phyloP scores from a whole-genome alignment of 2,113 vertebrate genomes.

The Phaethon lepturus region DNA sequence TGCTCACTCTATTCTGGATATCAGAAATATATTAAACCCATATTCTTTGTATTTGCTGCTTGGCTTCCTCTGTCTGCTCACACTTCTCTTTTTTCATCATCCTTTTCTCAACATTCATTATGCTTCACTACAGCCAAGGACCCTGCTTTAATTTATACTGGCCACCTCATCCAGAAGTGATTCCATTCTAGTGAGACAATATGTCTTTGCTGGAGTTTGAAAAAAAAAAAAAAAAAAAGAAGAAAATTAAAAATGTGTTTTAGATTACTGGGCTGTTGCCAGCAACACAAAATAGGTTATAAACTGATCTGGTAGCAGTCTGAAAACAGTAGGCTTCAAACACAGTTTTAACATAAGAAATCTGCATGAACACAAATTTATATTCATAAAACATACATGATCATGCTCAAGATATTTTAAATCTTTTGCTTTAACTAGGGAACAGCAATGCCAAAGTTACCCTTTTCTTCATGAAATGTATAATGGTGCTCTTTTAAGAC shows the following conservation, averaged over 20 bases:
- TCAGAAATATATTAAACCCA: neutral
- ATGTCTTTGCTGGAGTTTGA: neutral
- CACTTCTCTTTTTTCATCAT: neutral
- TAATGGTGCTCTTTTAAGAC: conserved; percentile 59
- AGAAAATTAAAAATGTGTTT: conserved; percentile 7
- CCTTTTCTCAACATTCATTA: neutral
- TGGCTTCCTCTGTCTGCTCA: neutral
- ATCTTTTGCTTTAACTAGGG: conserved; percentile 13
- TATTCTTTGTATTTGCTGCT: neutral
- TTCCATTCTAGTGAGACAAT: conserved; percentile 30
- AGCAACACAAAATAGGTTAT: neutral
- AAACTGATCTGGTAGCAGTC: neutral
- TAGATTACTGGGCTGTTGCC: neutral
- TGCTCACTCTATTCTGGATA: neutral
- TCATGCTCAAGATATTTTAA: neutral
- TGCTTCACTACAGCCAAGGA: neutral
- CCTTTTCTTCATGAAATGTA: conserved; percentile 13
- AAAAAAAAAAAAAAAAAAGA: neutral
- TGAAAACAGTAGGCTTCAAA: neutral
- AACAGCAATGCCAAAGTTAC: conserved; percentile 21
- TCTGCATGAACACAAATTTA: neutral
- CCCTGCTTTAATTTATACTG: neutral
- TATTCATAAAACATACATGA: conserved; percentile 30
- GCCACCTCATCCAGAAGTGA: neutral
- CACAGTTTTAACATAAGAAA: neutral